Evolutionary conservation across 2,113 vertebrate genomes (phyloP), one percentile per base, ranked within the genome.

Genomic region (Melanostigma gelatinosum): DNA sequence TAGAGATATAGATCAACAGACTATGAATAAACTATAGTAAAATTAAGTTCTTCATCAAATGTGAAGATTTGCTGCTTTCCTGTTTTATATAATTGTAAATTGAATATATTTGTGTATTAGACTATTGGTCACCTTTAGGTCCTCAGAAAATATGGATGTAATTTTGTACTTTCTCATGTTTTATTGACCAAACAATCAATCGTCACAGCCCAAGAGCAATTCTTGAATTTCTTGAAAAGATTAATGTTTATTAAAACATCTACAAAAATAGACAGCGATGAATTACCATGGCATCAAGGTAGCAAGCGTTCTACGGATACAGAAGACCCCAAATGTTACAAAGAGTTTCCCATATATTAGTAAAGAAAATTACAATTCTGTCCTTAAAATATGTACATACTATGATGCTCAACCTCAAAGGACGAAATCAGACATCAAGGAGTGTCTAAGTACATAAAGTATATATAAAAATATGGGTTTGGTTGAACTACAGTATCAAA

Each of bases 201-300:
- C 4, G 24, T 54, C 20, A 7, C 9, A 78, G 44, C 44, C 24
- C 20, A 1, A 2, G 4, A 42, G 8, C 66, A 64, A 22, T n/a
- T 18, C 11, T 24, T 88, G 90, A 93, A 95, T 94, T n/a, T 18
- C 11, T 24, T 88, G 90, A 93, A 95, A 95, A 93, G 91, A 24
- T 92, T 94, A 87, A 87, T 84, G 29, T 95, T 95, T 95, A 95
- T 95, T 95, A 92, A 94, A 94, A 92, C 93, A 93, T 93, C 94
- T 95, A 95, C 90, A 95, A 95, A 96, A 95, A 94, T 93, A 93
- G 88, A 94, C 92, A 78, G 91, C 90, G 78, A 79, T 77, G 86
- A 92, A 91, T 88, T 79, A 89, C 90, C 89, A 87, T 79, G 52
- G 90, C 88, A 82, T 91, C 72, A 93, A 93, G 83, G 85, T 85